phyloP scores from a whole-genome alignment of 2,888 invertebrate genomes.

The Tupiocoris notatus region DNA sequence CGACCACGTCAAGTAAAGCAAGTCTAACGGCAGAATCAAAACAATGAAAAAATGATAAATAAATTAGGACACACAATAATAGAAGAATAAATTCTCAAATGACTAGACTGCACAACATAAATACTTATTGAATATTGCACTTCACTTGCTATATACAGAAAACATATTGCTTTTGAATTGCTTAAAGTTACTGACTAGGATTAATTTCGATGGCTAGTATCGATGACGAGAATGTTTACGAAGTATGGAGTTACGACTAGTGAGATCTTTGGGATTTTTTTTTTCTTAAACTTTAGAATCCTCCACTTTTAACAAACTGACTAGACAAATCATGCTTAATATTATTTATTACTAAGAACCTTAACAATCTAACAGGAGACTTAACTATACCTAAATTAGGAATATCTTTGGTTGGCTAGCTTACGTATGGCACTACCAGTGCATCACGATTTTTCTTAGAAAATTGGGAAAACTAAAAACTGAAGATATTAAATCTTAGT shows the following conservation, averaged over 20 bases:
- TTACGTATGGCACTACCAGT: conserved; percentile 44
- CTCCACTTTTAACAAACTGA: conserved; percentile 8
- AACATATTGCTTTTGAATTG: conserved; percentile 36
- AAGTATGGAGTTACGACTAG: conserved; percentile 40
- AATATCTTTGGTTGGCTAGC: conserved; percentile 47
- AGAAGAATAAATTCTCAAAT: conserved; percentile 21
- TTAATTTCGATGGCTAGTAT: conserved; percentile 33
- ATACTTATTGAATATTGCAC: conserved; percentile 41
- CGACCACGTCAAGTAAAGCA: conserved; percentile 19
- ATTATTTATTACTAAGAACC: no score
- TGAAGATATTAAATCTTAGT: conserved; percentile 7
- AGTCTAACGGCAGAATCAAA: conserved; percentile 10
- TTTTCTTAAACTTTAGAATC: conserved; percentile 14
- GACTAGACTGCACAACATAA: conserved; percentile 32
- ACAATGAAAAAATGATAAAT: conserved; percentile 28
- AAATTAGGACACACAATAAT: conserved; percentile 15
- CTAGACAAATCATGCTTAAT: not conserved
- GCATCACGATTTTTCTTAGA: conserved; percentile 29
- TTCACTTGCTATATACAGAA: conserved; percentile 40
- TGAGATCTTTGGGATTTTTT: conserved; percentile 29
- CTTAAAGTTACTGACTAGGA: conserved; percentile 43
- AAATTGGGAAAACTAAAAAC: conserved; percentile 8
- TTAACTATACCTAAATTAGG: not conserved
- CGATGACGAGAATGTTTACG: conserved; percentile 33
- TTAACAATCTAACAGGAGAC: no score